Evolutionary conservation across 35 echinoderm and acorn worm species (phyloP), one percentile per base, ranked within the genome.

Genomic region (Patiria miniata): DNA sequence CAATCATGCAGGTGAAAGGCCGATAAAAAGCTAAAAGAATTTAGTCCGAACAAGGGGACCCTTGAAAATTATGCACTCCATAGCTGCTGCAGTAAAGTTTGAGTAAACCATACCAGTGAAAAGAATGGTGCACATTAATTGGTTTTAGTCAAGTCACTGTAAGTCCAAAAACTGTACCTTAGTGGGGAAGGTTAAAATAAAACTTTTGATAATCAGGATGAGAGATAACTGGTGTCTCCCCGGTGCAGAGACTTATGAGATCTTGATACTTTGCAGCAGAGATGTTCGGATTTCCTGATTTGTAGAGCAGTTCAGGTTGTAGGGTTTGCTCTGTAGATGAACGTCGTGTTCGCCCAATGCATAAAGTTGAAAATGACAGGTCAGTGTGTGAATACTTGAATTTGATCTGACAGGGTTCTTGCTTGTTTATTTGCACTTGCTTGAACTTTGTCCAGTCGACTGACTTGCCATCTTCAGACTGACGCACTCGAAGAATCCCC

Each of bases 371-470:
- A 32, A 32, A 68, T 16, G 60, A 21, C 14, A 19, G 16, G 14
- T 68, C 60, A 8, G n/a, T 21, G 60, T 68, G 60, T 23, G 60
- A 68, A n/a, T 23, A 68, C 3, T 68, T 68, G 30, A 68, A 21
- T 5, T 8, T 32, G 30, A 68, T 68, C 60, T 68, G 14, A 8
- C 22, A n/a, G 52, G 83, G 52, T 1, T 36, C 28, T 44, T 54
- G 8, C 26, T 85, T 69, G 7, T 17, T 10, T 5, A 68, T 28
- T 51, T 65, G 83, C 0, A 85, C 18, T 85, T 16, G 21, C 34
- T 0, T 61, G 17, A 65, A 7, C 83, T 85, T 85, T 37, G 30
- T 85, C 83, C 54, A 85, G 36, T 85, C 83, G 14, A 56, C 36
- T 12, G 18, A 18, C 54, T 83, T 42, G 21, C 17, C 8, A 33